These are phyloP conservation scores for Beaufortia kweichowensis DNA, from an alignment of 2,113 vertebrate genomes.

Conservation along the genomic window DNA sequence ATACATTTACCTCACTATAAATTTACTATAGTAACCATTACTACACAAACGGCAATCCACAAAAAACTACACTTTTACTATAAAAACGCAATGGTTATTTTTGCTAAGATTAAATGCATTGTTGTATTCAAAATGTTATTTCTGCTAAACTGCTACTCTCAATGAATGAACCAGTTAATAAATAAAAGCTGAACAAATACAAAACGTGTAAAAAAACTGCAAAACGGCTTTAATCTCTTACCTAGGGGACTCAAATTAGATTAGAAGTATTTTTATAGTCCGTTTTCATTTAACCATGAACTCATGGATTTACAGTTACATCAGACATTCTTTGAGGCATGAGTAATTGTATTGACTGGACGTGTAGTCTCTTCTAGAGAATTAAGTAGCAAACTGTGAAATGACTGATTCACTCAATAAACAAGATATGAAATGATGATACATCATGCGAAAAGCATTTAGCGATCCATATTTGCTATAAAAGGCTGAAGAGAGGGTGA, in stretches of 20 bases:
- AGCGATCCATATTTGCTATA: conserved; percentile 4
- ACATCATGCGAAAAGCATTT: conserved; percentile 36
- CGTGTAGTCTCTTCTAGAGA: conserved; percentile 20
- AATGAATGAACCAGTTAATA: too few species aligned
- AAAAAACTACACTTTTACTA: too few species aligned
- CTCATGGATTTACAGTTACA: conserved; percentile 33
- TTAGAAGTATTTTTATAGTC: conserved; percentile 18
- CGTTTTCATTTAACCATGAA: conserved; percentile 18
- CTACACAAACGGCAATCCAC: too few species aligned
- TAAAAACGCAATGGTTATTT: too few species aligned
- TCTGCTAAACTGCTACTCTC: not conserved
- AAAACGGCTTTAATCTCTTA: not conserved
- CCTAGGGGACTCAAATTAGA: not conserved
- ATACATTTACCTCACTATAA: too few species aligned
- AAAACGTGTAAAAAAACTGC: not conserved
- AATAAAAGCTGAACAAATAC: not conserved
- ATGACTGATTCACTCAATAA: conserved; percentile 42
- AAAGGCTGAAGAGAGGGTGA: conserved; percentile 20
- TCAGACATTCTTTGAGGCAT: conserved; percentile 29
- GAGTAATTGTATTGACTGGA: conserved; percentile 35
- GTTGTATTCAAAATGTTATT: too few species aligned
- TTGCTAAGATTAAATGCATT: too few species aligned
- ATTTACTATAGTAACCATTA: too few species aligned
- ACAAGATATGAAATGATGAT: conserved; percentile 39
- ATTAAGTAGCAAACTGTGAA: conserved; percentile 43